These are phyloP conservation scores for Nannobrachium achirus DNA, from an alignment of 2,113 vertebrate genomes.

Conservation along the genomic window DNA sequence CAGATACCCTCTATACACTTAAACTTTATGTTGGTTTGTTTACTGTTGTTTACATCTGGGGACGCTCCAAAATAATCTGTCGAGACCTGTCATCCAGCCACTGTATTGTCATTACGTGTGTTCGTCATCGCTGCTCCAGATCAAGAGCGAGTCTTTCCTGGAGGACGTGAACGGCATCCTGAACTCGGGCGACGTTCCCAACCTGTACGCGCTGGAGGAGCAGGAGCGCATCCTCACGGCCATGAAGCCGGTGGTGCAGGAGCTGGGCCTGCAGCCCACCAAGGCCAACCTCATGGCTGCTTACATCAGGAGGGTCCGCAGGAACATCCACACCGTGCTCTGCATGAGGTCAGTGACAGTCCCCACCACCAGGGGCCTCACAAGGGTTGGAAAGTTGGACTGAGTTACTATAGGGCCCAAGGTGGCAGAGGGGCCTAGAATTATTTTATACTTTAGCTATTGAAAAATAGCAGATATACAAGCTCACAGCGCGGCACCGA, in stretches of 20 bases:
- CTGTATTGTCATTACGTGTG: neutral
- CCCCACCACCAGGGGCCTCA: too few species aligned
- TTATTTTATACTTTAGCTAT: too few species aligned
- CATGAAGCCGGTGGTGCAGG: conserved; percentile 86
- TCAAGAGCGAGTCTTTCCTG: conserved; percentile 91
- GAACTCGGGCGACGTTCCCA: conserved; percentile 90
- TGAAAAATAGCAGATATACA: too few species aligned
- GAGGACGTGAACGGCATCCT: conserved; percentile 93
- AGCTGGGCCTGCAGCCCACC: conserved; percentile 88
- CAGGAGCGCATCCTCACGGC: conserved; percentile 85
- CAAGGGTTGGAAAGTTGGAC: too few species aligned
- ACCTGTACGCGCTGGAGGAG: conserved; percentile 86
- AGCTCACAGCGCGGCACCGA: too few species aligned
- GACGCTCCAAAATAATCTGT: too few species aligned
- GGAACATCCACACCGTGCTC: conserved; percentile 89
- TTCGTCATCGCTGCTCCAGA: conserved; percentile 70
- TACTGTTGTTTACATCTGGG: too few species aligned
- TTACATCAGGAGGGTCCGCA: conserved; percentile 83
- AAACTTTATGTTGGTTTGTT: too few species aligned
- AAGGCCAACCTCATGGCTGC: conserved; percentile 90
- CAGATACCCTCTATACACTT: too few species aligned
- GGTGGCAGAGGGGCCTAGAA: too few species aligned
- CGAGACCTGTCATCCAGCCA: too few species aligned
- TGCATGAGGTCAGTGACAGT: conserved; percentile 94
- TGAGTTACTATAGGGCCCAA: too few species aligned